A percentile compares a stretch with the other conserved stretches of the same genome.
phyloP scores from a whole-genome alignment of 2,888 invertebrate species.

The Endomychus coccineus region DNA sequence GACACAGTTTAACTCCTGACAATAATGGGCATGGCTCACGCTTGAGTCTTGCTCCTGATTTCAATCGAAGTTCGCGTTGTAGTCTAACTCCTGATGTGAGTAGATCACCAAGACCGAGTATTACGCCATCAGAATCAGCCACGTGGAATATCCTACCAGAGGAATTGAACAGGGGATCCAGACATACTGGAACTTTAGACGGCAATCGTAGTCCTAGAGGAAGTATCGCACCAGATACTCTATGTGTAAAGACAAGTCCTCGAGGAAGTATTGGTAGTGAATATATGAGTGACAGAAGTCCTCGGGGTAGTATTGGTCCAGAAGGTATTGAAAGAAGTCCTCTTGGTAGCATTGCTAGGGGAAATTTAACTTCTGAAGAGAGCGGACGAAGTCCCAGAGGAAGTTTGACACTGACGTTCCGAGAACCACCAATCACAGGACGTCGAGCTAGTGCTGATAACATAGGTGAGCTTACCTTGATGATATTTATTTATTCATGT shows the following conservation, averaged over 20 bases:
- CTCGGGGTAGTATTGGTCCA: constrained; percentile 55
- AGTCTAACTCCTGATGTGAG: constrained; percentile 46
- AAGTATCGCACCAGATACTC: constrained; percentile 47
- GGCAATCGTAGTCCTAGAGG: constrained; percentile 45
- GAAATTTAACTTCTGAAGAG: constrained; percentile 44
- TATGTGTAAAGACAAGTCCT: constrained; percentile 52
- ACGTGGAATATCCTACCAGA: constrained; percentile 50
- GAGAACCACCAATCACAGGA: constrained; percentile 52
- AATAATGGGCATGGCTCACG: constrained; percentile 42
- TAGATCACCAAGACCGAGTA: constrained; percentile 50
- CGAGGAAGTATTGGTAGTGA: constrained; percentile 49
- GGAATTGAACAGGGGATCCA: constrained; percentile 47
- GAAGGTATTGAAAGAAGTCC: constrained; percentile 51
- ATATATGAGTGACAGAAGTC: constrained; percentile 39
- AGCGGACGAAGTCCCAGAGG: constrained; percentile 54
- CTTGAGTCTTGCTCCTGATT: constrained; percentile 35
- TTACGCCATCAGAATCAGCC: constrained; percentile 54
- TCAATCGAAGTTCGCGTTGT: constrained; percentile 49
- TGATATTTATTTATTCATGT: too few relatives aligned
- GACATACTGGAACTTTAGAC: constrained; percentile 51
- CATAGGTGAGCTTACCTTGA: too few relatives aligned
- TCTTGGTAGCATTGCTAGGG: constrained; percentile 54
- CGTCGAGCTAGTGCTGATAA: constrained; percentile 56
- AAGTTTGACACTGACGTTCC: constrained; percentile 54
- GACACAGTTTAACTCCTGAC: constrained; percentile 53